These are phyloP conservation scores for Synodontis membranacea DNA, from an alignment of 2,113 vertebrate species.

Conservation along the genomic window DNA sequence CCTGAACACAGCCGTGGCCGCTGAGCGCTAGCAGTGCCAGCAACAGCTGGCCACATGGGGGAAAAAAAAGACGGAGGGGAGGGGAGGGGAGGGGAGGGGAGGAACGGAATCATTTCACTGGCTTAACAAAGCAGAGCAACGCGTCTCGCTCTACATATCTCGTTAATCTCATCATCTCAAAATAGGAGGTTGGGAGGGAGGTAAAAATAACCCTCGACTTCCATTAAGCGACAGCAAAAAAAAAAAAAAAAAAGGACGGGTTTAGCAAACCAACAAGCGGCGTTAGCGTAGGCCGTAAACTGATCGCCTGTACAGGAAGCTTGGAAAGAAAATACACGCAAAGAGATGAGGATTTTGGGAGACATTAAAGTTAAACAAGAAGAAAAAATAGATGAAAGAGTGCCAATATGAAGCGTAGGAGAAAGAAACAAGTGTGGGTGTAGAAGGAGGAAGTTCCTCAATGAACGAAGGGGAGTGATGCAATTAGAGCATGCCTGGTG, in stretches of 20 bases:
- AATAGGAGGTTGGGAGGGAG: neutral
- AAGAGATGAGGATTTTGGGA: neutral
- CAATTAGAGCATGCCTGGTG: constrained; percentile 69
- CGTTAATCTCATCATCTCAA: constrained; percentile 48
- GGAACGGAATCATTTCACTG: constrained; percentile 48
- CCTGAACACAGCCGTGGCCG: constrained; percentile 45
- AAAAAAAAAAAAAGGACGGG: neutral
- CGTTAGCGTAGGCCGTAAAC: neutral
- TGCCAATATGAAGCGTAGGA: neutral
- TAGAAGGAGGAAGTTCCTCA: constrained; percentile 31
- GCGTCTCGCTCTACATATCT: constrained; percentile 23
- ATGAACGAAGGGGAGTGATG: constrained; percentile 51
- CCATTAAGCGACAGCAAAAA: too few relatives aligned
- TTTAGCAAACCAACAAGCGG: constrained; percentile 33
- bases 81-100: constrained; percentile 22
- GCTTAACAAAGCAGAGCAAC: constrained; percentile 48
- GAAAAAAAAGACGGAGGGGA: constrained; percentile 31
- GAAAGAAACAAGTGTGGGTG: constrained; percentile 3
- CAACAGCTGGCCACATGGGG: constrained; percentile 55
- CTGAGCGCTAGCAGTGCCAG: constrained; percentile 46
- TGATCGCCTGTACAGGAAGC: neutral
- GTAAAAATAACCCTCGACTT: neutral
- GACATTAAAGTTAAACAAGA: neutral
- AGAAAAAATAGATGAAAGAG: constrained; percentile 13
- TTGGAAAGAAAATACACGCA: neutral